Base-by-base conservation (phyloP, 2,888 invertebrate genomes). In the Pogonocherus hispidulus region DNA sequence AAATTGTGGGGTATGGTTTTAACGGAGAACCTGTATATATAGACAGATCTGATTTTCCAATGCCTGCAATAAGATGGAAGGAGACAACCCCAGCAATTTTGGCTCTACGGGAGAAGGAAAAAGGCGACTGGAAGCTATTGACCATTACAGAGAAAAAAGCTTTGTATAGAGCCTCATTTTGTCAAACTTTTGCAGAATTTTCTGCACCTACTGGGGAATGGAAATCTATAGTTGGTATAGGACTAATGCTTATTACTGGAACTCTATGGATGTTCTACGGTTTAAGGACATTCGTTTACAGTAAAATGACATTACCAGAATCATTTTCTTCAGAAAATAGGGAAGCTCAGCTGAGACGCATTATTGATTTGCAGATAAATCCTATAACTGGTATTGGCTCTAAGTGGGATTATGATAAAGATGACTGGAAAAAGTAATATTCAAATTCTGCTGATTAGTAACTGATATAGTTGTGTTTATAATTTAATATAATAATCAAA, bases 131-230 rank as follows among this genome's bases (percentile, higher is more conserved):
- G 99, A 94, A 92, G 80, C 93, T 93, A 77, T 85, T 99, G 56
- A 89, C 93, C 0, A 69, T 94, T 0, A 94, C 95, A 55, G 99
- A 99, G 80, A 98, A 98, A 87, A 98, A 98, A 86, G 87, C 89
- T 0, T 85, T 99, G 35, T 99, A 99, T 88, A 90, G 99, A 69
- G 91, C 94, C 1, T 94, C 95, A 75, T 99, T 95, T 87, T 93
- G 98, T 81, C 95, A 96, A 85, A 99, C 99, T 9, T 95, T 94
- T 83, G 88, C 94, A 0, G 99, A 99, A 88, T 91, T 97, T 86
- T 87, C 92, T 71, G 95, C 97, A 0, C 94, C 95, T 23, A 91
- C 91, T 1, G 96, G 96, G 2, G 91, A 94, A 82, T 96, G 95
- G 96, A 97, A 97, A 87, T 87, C 88, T 0, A 81, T 89, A 0